Percentiles rank a stretch among this genome's conserved stretches.
phyloP scores from a whole-genome alignment of 2,888 invertebrate genomes.

The Gonocerus acuteangulatus region DNA sequence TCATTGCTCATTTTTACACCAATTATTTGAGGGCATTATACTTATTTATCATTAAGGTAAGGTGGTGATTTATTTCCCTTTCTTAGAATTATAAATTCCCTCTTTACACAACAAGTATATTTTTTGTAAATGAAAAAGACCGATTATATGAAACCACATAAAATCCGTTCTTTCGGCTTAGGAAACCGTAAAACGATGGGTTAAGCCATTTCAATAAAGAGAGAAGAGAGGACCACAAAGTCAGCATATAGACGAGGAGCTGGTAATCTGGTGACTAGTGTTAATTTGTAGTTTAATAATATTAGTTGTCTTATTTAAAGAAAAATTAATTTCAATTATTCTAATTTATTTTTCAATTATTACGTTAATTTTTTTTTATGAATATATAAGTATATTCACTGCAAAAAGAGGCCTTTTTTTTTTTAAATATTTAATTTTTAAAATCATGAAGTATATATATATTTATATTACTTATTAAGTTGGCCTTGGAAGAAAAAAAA shows the following conservation, averaged over 20 bases:
- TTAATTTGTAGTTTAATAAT: conserved; percentile 18
- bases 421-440: not conserved
- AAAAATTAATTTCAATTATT: not conserved
- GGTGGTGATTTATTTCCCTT: conserved; percentile 24
- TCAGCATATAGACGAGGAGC: conserved; percentile 14
- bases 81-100: conserved; percentile 17
- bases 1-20: conserved; percentile 18
- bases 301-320: conserved; percentile 9
- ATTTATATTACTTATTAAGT: not conserved
- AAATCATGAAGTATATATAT: not conserved
- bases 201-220: conserved; percentile 31
- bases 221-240: conserved; percentile 32
- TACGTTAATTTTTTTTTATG: conserved; percentile 7
- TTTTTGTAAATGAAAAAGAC: conserved; percentile 11
- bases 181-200: conserved; percentile 30
- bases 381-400: not conserved
- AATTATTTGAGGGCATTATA: conserved; percentile 22
- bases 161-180: conserved; percentile 35
- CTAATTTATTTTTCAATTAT: not conserved
- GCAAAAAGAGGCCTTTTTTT: conserved; percentile 15
- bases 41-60: conserved; percentile 18
- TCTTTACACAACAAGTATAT: conserved; percentile 15
- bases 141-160: conserved; percentile 29
- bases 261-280: conserved; percentile 24
- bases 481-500: conserved; percentile 26